A percentile compares a stretch with the other conserved stretches of the same genome.
Evolutionary conservation across 1,140 invertebrate genomes (phyloP).

Genomic region (Armadillidium nasatum): DNA sequence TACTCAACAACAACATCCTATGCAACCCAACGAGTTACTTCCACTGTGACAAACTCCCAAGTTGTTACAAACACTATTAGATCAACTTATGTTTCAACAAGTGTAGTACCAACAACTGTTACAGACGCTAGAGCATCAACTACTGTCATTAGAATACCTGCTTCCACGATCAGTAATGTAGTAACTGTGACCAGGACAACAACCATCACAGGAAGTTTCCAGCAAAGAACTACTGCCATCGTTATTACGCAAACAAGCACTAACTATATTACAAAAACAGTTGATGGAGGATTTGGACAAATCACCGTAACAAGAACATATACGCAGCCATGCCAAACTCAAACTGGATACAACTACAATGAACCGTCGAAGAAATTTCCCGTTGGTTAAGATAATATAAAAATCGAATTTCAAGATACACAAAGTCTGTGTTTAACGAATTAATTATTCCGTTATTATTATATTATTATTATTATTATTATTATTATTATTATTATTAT

Average conservation of each 20-base stretch:
- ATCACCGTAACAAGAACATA: background rate
- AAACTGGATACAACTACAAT: background rate
- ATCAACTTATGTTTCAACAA: background rate
- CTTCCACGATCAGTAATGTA: background rate
- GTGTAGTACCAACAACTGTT: background rate
- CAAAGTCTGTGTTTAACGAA: too few species aligned
- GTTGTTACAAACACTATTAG: background rate
- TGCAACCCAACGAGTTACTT: background rate
- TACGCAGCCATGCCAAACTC: background rate
- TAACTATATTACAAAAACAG: background rate
- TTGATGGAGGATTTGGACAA: background rate
- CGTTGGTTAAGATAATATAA: background rate
- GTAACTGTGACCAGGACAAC: background rate
- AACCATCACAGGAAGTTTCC: background rate
- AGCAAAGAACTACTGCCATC: background rate
- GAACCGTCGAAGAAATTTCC: background rate
- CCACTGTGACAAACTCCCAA: background rate
- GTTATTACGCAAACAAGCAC: background rate
- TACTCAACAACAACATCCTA: background rate
- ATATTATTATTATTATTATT: too few species aligned
- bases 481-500: too few species aligned
- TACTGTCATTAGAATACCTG: background rate
- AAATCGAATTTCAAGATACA: too few species aligned
- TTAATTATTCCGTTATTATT: too few species aligned
- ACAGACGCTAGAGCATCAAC: background rate